A percentile compares a stretch with the other conserved stretches of the same genome.
Conservation (phyloP, 2,888 invertebrate genomes). For the Acrocyrtus sp. region DNA sequence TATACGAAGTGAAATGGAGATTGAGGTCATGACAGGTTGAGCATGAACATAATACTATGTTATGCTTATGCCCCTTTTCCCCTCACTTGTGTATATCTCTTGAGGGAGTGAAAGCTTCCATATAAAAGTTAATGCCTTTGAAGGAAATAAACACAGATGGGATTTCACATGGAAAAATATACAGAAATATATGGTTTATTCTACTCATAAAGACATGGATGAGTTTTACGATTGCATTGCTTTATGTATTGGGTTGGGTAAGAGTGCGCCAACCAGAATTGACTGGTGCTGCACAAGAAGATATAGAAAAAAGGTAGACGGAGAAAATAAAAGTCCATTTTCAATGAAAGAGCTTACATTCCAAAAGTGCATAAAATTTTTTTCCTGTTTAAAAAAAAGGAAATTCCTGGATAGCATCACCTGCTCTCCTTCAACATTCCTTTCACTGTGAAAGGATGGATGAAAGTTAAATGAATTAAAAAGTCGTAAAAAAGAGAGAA, state of each 20-base stretch:
- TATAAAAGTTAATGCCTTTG: constrained; percentile 50
- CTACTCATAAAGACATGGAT: not conserved
- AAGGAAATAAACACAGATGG: constrained; percentile 43
- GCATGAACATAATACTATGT: constrained; percentile 32
- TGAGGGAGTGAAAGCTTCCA: constrained; percentile 27
- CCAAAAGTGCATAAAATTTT: constrained; percentile 34
- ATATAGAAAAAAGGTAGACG: no score
- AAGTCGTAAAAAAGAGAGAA: no score
- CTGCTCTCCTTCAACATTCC: no score
- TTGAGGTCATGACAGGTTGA: constrained; percentile 50
- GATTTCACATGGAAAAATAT: constrained; percentile 42
- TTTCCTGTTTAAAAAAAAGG: not conserved
- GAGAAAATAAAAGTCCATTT: constrained; percentile 7
- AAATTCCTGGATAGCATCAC: not conserved
- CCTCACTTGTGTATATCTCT: constrained; percentile 33
- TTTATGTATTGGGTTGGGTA: no score
- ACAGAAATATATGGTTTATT: not conserved
- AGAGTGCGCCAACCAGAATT: no score
- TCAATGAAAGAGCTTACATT: constrained; percentile 15
- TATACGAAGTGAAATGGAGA: constrained; percentile 21
- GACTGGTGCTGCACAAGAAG: no score
- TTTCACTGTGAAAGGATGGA: no score
- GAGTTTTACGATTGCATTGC: constrained; percentile 35
- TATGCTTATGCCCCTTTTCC: constrained; percentile 7
- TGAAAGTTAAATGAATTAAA: no score